phyloP scores from a whole-genome alignment of 2,113 vertebrate genomes.

The Terrapene triunguis region DNA sequence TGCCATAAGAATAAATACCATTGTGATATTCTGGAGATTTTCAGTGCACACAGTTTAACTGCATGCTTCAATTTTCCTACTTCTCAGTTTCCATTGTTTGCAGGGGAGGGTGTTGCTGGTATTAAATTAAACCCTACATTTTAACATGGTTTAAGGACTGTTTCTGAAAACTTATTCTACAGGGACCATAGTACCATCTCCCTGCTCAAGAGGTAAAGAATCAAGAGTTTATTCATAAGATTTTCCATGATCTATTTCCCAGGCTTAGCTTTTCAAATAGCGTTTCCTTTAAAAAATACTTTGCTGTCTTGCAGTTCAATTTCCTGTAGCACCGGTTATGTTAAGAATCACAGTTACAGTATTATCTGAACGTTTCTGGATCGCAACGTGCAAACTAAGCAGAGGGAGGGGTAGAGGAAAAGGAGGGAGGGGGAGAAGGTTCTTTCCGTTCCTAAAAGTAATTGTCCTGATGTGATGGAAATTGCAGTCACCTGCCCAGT shows the following conservation, averaged over 20 bases:
- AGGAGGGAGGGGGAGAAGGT: slow-evolving; percentile 64
- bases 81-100: neutral
- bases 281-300: slow-evolving; percentile 68
- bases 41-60: neutral
- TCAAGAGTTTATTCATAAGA: slow-evolving; percentile 65
- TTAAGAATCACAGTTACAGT: slow-evolving; percentile 59
- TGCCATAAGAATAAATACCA: neutral
- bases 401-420: slow-evolving; percentile 68
- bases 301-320: slow-evolving; percentile 76
- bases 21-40: neutral
- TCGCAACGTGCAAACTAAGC: slow-evolving; percentile 51
- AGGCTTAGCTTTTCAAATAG: slow-evolving; percentile 65
- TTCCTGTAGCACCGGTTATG: slow-evolving; percentile 74
- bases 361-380: slow-evolving; percentile 58
- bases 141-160: slow-evolving; percentile 27
- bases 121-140: slow-evolving; percentile 9
- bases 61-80: neutral
- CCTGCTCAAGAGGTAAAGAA: slow-evolving; percentile 63
- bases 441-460: slow-evolving; percentile 72
- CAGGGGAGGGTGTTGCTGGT: neutral
- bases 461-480: slow-evolving; percentile 72
- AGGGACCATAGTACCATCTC: slow-evolving; percentile 42
- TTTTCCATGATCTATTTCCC: slow-evolving; percentile 78
- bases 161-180: slow-evolving; percentile 59
- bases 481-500: slow-evolving; percentile 69